Percentiles rank a stretch among this genome's conserved stretches.
Evolutionary conservation across 2,888 invertebrate genomes (phyloP).

Genomic region (Cosmia pyralina): DNA sequence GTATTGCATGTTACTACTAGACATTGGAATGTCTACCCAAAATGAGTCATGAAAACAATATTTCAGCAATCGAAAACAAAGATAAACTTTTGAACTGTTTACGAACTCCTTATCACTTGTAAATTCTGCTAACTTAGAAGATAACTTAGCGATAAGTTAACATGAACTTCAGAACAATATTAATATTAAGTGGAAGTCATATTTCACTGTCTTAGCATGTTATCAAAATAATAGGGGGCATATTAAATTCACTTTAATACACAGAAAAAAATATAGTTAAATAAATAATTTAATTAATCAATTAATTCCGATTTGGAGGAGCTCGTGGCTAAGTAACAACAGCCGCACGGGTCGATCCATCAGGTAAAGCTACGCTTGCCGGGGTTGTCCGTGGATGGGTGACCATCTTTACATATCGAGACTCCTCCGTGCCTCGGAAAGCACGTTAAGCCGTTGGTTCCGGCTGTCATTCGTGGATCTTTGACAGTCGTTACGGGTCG

Average conservation of each 20-base stretch:
- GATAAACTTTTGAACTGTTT: slow-evolving; percentile 31
- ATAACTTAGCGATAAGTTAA: slow-evolving; percentile 27
- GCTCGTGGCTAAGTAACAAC: too few relatives aligned
- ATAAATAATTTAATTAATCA: too few relatives aligned
- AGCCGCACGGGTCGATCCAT: too few relatives aligned
- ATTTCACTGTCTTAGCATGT: slow-evolving; percentile 2
- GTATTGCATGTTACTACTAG: too few relatives aligned
- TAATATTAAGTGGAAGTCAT: slow-evolving; percentile 15
- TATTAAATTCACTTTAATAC: background rate
- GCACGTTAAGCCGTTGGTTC: too few relatives aligned
- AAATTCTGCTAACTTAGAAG: slow-evolving; percentile 14
- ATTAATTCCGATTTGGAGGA: too few relatives aligned
- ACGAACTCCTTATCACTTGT: slow-evolving; percentile 24
- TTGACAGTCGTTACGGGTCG: too few relatives aligned
- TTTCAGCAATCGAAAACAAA: slow-evolving; percentile 26
- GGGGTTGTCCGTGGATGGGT: too few relatives aligned
- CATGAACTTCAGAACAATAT: slow-evolving; percentile 39
- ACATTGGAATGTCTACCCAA: background rate
- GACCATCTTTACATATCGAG: too few relatives aligned
- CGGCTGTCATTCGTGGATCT: too few relatives aligned
- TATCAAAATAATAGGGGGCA: background rate
- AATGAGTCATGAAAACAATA: slow-evolving; percentile 1
- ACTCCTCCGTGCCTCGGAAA: too few relatives aligned
- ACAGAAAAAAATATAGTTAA: background rate
- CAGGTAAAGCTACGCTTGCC: too few relatives aligned